These are phyloP conservation scores for Promerops cafer DNA, from an alignment of 2,113 vertebrate genomes.

Conservation along the genomic window DNA sequence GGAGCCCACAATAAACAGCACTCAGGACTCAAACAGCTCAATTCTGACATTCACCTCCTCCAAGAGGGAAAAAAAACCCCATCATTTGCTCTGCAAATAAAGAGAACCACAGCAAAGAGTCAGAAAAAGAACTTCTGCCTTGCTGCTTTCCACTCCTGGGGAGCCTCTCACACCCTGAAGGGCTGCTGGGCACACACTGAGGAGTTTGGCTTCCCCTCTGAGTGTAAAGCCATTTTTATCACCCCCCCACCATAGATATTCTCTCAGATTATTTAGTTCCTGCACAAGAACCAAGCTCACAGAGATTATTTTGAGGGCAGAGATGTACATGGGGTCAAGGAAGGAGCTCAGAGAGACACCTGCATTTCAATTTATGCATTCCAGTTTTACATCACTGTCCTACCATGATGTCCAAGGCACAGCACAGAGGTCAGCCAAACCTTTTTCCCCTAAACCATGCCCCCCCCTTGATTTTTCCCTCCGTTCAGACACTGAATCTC, in stretches of 20 bases:
- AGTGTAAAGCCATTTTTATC: not conserved
- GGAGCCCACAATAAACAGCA: not conserved
- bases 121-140: not conserved
- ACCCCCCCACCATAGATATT: not conserved
- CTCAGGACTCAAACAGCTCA: not conserved
- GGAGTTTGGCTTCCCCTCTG: not conserved
- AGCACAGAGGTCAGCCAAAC: not conserved
- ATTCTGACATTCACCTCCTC: not conserved
- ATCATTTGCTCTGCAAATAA: not conserved
- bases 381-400: not conserved
- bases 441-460: not conserved
- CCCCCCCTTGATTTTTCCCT: not conserved
- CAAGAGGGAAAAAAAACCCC: not conserved
- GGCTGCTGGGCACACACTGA: not conserved
- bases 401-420: not conserved
- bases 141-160: not conserved
- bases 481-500: not conserved
- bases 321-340: fast-evolving
- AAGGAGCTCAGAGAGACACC: not conserved
- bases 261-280: not conserved
- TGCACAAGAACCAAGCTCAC: not conserved
- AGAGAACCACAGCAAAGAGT: not conserved
- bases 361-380: not conserved
- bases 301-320: not conserved
- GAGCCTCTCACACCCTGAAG: not conserved